These are phyloP conservation scores for Pseudolaguvia tuberculata DNA, from an alignment of 2,113 vertebrate genomes.

Conservation along the genomic window DNA sequence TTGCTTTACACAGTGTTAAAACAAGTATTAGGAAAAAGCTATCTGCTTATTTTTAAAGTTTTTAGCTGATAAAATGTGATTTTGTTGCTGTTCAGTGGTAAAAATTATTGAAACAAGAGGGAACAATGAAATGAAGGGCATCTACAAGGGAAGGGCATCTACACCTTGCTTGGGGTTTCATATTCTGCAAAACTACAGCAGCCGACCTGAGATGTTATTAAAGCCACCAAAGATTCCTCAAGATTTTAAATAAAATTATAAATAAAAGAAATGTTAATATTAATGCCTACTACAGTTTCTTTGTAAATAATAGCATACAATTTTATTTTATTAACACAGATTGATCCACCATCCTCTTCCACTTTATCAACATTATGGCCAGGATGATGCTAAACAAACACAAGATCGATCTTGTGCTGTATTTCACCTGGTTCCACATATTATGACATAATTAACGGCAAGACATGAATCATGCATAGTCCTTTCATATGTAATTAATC, in stretches of 20 bases:
- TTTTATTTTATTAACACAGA: neutral
- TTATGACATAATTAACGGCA: slow-evolving; percentile 2
- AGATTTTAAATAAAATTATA: neutral
- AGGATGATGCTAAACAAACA: neutral
- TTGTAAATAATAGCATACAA: neutral
- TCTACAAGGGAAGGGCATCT: neutral
- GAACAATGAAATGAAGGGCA: slow-evolving; percentile 5
- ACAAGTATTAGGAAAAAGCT: neutral
- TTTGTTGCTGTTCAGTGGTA: neutral
- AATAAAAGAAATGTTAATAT: too few species aligned
- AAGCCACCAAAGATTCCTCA: neutral
- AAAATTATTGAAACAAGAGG: neutral
- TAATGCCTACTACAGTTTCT: too few species aligned
- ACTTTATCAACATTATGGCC: neutral
- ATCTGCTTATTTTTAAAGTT: neutral
- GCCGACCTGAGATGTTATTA: neutral
- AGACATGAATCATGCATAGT: slow-evolving; percentile 7
- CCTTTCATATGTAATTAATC: slow-evolving; percentile 16
- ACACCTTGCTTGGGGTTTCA: neutral
- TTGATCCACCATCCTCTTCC: neutral
- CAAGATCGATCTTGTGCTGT: neutral
- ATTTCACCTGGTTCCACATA: neutral
- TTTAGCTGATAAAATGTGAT: neutral
- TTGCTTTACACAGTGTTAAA: too few species aligned
- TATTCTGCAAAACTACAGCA: neutral